Conservation (phyloP, 2,888 invertebrate species). For the Ochropacha duplaris region DNA sequence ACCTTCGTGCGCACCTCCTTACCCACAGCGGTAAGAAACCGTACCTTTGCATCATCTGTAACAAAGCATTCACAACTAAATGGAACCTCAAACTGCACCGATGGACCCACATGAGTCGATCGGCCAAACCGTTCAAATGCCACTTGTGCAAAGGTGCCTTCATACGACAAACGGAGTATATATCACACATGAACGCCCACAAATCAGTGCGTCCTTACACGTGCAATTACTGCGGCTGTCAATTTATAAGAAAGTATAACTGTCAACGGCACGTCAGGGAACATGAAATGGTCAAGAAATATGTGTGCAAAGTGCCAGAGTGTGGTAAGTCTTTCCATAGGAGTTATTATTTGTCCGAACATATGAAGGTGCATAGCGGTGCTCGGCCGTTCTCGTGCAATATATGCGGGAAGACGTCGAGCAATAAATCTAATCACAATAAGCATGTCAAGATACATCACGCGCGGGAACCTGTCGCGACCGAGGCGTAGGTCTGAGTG, state of each 20-base stretch:
- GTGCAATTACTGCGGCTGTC: conserved; percentile 94
- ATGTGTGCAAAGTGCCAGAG: conserved; percentile 87
- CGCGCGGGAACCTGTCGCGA: conserved; percentile 92
- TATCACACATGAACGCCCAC: conserved; percentile 93
- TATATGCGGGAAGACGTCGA: conserved; percentile 94
- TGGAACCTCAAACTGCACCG: conserved; percentile 95
- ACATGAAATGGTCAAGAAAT: conserved; percentile 91
- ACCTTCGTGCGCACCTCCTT: conserved; percentile 90
- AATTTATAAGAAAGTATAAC: conserved; percentile 94
- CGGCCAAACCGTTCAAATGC: conserved; percentile 93
- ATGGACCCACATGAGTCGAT: conserved; percentile 93
- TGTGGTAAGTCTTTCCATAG: conserved; percentile 94
- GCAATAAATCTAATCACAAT: conserved; percentile 95
- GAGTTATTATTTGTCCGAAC: conserved; percentile 93
- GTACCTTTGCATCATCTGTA: conserved; percentile 92
- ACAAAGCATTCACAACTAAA: conserved; percentile 93
- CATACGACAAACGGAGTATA: conserved; percentile 90
- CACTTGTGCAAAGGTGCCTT: conserved; percentile 92
- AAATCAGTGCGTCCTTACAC: conserved; percentile 92
- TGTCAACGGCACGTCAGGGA: conserved; percentile 92
- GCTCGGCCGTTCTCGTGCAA: conserved; percentile 91
- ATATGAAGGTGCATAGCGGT: conserved; percentile 93
- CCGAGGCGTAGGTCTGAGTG: conserved; percentile 85
- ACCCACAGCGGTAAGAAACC: conserved; percentile 90
- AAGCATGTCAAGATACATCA: conserved; percentile 95